Percentiles rank a stretch among this genome's conserved stretches.
Conservation (phyloP, 1,140 invertebrate species). For the Lithobius niger region DNA sequence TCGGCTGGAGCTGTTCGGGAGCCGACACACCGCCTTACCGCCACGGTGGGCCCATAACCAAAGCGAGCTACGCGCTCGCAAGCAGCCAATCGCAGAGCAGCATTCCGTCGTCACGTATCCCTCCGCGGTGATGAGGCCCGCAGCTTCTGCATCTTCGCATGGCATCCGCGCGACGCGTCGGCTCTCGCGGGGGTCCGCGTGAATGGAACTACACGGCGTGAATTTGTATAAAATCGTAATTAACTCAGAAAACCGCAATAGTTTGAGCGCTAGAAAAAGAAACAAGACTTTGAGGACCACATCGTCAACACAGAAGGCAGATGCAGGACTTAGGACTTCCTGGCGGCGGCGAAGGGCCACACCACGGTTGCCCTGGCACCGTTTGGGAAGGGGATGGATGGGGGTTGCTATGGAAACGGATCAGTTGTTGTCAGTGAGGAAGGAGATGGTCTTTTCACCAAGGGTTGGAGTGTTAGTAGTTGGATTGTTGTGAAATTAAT, state of each 20-base stretch:
- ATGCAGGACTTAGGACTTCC: too few species aligned
- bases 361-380: too few species aligned
- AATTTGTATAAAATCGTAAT: slow-evolving; percentile 1
- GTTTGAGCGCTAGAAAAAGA: too few species aligned
- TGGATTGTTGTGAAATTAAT: too few species aligned
- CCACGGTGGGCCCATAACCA: background rate
- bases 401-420: too few species aligned
- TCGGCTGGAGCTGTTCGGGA: background rate
- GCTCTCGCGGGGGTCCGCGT: background rate
- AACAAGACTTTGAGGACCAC: too few species aligned
- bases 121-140: background rate
- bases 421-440: too few species aligned
- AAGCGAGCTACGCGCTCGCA: background rate
- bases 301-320: too few species aligned
- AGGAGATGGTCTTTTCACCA: too few species aligned
- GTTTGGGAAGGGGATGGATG: too few species aligned
- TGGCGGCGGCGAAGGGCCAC: too few species aligned
- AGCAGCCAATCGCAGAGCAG: background rate
- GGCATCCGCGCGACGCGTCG: background rate
- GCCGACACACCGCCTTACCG: background rate
- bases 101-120: background rate
- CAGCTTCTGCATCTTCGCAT: background rate
- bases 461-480: too few species aligned
- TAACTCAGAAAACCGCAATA: background rate
- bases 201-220: background rate